Conservation (phyloP, 2,888 invertebrate genomes). For the Pyrgus malvae region DNA sequence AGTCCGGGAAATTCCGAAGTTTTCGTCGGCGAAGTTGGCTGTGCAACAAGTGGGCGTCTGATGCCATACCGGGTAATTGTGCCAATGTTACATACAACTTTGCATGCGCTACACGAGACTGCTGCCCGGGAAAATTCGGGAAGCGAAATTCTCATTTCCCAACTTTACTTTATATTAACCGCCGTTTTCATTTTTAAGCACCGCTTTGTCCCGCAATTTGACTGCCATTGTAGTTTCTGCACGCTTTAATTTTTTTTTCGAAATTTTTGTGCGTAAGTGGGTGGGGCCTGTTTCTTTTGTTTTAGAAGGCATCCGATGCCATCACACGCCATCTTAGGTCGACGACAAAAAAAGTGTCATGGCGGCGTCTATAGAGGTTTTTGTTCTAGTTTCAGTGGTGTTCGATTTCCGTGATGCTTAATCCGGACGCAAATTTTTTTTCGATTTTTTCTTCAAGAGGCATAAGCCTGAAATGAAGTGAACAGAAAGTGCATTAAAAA, state of each 20-base stretch:
- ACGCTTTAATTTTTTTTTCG: slow-evolving; percentile 36
- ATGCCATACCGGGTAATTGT: slow-evolving; percentile 77
- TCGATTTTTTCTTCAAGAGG: background rate
- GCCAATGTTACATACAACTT: slow-evolving; percentile 71
- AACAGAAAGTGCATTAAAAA: too few relatives aligned
- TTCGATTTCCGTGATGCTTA: slow-evolving; percentile 20
- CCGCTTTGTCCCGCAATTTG: slow-evolving; percentile 32
- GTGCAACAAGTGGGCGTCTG: slow-evolving; percentile 76
- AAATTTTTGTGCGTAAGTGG: slow-evolving; percentile 48
- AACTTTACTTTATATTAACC: slow-evolving; percentile 36
- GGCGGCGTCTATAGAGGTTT: slow-evolving; percentile 54
- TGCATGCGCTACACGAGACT: slow-evolving; percentile 74
- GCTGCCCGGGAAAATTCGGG: slow-evolving; percentile 54
- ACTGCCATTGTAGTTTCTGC: slow-evolving; percentile 22
- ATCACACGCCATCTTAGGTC: slow-evolving; percentile 76
- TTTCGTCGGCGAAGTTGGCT: slow-evolving; percentile 61
- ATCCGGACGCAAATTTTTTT: background rate
- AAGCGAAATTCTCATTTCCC: slow-evolving; percentile 12
- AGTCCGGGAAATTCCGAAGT: slow-evolving; percentile 55
- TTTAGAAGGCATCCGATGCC: slow-evolving; percentile 63
- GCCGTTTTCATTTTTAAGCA: slow-evolving; percentile 43
- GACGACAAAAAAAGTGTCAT: slow-evolving; percentile 77
- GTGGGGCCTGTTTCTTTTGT: slow-evolving; percentile 76
- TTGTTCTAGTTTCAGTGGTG: slow-evolving; percentile 31
- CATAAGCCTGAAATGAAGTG: too few relatives aligned